These are phyloP conservation scores for Sarcoramphus papa DNA, from an alignment of 2,797 vertebrate genomes.

Conservation along the genomic window DNA sequence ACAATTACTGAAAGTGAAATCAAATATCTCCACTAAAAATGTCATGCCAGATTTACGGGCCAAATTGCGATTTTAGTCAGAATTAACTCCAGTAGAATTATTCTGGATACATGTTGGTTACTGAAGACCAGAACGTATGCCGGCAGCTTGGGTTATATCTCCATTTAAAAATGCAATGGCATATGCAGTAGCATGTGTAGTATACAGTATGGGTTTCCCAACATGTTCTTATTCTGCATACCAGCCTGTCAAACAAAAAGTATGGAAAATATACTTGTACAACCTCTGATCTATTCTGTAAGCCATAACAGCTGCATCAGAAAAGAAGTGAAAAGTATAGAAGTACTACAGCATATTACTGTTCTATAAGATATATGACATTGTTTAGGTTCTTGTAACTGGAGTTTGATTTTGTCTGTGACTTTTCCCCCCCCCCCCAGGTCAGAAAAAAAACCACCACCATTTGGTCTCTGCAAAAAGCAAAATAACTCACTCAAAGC, in stretches of 20 bases:
- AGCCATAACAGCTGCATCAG: not conserved
- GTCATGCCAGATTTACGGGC: not conserved
- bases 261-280: not conserved
- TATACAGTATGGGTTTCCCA: not conserved
- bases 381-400: not conserved
- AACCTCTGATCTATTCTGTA: not conserved
- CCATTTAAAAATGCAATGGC: not conserved
- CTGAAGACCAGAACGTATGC: not conserved
- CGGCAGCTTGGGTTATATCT: not conserved
- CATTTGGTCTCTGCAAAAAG: not conserved
- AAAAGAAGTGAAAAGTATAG: not conserved
- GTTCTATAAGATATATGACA: not conserved
- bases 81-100: not conserved
- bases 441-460: not conserved
- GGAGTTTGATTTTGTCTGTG: not conserved
- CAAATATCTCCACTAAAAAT: not conserved
- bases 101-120: not conserved
- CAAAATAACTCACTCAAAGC: not conserved
- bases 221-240: not conserved
- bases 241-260: not conserved
- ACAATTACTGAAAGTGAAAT: not conserved
- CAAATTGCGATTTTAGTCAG: not conserved
- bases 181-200: not conserved
- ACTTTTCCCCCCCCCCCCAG: not conserved
- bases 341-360: not conserved